Base-by-base conservation (phyloP, 2,797 vertebrate genomes). In the Microctenopoma steveboyesi region DNA sequence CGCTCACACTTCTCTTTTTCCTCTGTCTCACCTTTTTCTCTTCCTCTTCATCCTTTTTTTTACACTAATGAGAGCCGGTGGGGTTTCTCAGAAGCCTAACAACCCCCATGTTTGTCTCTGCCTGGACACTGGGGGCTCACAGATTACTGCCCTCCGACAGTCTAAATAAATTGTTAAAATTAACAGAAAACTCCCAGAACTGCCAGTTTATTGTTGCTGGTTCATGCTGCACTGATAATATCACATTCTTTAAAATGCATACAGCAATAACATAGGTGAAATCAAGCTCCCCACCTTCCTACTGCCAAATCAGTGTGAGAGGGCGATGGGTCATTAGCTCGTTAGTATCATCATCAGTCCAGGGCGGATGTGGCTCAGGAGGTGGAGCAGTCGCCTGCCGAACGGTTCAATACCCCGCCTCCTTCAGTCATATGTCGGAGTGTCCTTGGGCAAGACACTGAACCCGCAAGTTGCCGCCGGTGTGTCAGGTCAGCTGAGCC, bases 51-150 rank as follows among this genome's bases (percentile, higher is more conserved):
- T 86, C 79, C 53, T 50, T 64, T 70, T 30, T 59, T 76, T 71
- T 52, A 72, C 73, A 53, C 85, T 92, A 93, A 93, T 91, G 90
- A 93, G 89, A 79, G 76, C 89, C 88, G 35, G 81, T 87, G 91
- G 91, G 91, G 85, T 87, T 92, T 92, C 82, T 80, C 81, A 52
- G 84, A 70, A 81, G 81, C 84, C 68, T 70, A 84, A 90, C 84
- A 88, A 87, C 84, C 79, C 66, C 73, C 61, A 43, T 74, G 81
- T 88, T 85, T 87, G 81, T 81, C 79, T 88, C 76, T 67, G 76
- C 63, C 77, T 79, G 78, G 74, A 81, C 75, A 62, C 81, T 72
- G 57, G 64, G 75, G 76, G 75, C 74, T 62, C 69, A 52, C 64
- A 79, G 78, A 87, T 90, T 84, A 80, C 76, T 62, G 81, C 73